Evolutionary conservation across 2,113 vertebrate genomes (phyloP).

Genomic region (Gnathonemus echidnorhynchus): DNA sequence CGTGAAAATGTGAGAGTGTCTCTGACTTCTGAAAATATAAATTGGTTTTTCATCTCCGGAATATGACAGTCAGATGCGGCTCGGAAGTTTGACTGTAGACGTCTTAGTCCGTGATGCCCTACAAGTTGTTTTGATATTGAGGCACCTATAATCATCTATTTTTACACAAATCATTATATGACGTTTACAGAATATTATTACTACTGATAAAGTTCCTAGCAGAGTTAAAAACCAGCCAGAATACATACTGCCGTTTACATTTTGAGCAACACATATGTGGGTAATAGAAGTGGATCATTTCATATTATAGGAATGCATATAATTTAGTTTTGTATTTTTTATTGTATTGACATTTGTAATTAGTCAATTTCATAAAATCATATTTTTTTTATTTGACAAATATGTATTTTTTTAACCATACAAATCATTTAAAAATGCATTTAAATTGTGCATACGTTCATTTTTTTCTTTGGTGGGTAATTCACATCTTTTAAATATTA

Average conservation of each 20-base stretch:
- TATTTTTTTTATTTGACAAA: not conserved
- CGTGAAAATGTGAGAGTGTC: not conserved
- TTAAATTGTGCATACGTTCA: not conserved
- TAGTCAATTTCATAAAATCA: not conserved
- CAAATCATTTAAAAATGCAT: not conserved
- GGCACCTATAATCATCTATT: not conserved
- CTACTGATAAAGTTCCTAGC: not conserved
- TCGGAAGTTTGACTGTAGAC: not conserved
- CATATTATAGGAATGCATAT: not conserved
- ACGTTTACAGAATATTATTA: not conserved
- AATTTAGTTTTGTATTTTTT: not conserved
- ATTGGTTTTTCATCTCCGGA: not conserved
- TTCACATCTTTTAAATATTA: conserved; percentile 3
- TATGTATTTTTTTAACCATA: not conserved
- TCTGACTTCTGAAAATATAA: not conserved
- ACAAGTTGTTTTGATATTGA: not conserved
- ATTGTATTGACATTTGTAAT: not conserved
- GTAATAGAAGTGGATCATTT: not conserved
- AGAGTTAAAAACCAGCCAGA: not conserved
- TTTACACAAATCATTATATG: not conserved
- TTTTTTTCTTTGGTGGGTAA: not conserved
- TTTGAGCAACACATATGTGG: not conserved
- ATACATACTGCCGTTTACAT: not conserved
- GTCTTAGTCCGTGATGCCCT: not conserved
- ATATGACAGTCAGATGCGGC: not conserved